Conservation (phyloP, 23 tunicate genomes). For the Pegea sp. region DNA sequence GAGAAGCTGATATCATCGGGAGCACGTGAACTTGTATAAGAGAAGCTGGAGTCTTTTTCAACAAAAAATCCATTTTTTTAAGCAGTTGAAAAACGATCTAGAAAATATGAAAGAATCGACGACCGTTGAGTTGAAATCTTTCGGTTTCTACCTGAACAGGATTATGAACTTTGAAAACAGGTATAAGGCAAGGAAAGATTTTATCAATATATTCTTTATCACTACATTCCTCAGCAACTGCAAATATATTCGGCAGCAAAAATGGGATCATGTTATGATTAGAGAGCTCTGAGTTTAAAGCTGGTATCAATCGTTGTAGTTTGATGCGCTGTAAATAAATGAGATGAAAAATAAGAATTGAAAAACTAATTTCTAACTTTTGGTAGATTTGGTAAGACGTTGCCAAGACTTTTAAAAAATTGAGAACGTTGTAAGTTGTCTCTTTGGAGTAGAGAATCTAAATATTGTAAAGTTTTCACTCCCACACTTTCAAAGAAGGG, state of each 20-base stretch:
- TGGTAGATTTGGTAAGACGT: conserved; percentile 61
- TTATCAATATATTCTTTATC: conserved; percentile 12
- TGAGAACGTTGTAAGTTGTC: conserved; percentile 74
- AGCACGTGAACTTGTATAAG: conserved; percentile 39
- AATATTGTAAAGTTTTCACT: conserved; percentile 68
- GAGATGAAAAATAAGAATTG: neutral
- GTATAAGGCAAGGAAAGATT: conserved; percentile 51
- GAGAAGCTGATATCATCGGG: conserved; percentile 68
- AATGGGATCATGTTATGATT: conserved; percentile 79
- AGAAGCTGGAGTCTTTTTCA: conserved; percentile 38
- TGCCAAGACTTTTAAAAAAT: conserved; percentile 54
- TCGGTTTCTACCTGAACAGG: conserved; percentile 86
- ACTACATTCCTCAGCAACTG: conserved; percentile 56
- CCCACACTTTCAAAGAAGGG: conserved; percentile 90
- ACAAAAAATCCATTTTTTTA: conserved; percentile 68
- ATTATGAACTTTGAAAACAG: conserved; percentile 68
- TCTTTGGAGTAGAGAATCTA: conserved; percentile 67
- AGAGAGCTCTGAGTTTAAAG: conserved; percentile 38
- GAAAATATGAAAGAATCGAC: conserved; percentile 16
- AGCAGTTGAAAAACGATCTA: conserved; percentile 26
- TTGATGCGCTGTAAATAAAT: conserved; percentile 29
- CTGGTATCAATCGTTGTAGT: conserved; percentile 57
- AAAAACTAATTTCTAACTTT: conserved; percentile 17
- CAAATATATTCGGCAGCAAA: conserved; percentile 58
- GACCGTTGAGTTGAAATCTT: neutral